Evolutionary conservation across 2,797 vertebrate genomes (phyloP).

Genomic region (Paramormyrops hopkinsi): DNA sequence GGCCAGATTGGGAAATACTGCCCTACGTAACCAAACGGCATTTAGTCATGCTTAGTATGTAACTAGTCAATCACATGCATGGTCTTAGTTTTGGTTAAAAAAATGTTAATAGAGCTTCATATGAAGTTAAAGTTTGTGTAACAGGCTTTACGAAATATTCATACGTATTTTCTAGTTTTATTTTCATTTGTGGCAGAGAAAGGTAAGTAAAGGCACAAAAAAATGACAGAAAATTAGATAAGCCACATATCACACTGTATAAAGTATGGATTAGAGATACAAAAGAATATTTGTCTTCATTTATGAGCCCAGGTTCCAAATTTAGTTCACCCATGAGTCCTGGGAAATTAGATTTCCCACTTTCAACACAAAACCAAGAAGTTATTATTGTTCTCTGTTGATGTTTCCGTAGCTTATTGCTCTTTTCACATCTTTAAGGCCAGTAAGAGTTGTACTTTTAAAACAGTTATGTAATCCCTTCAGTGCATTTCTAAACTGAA

Average conservation of each 20-base stretch:
- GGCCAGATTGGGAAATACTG: neutral
- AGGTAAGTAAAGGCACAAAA: neutral
- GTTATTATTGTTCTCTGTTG: neutral
- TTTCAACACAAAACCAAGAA: neutral
- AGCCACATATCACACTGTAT: neutral
- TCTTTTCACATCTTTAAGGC: neutral
- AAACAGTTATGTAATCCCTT: neutral
- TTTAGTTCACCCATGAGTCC: neutral
- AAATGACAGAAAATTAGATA: neutral
- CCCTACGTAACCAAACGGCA: neutral
- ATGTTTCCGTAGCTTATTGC: neutral
- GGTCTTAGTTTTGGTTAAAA: neutral
- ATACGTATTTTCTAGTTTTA: neutral
- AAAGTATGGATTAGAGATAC: neutral
- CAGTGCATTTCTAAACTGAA: neutral
- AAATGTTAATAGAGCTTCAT: neutral
- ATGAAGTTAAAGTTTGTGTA: neutral
- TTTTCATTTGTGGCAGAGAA: neutral
- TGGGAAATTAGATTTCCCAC: neutral
- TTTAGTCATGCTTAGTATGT: neutral
- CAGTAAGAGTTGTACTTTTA: neutral
- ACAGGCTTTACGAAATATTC: neutral
- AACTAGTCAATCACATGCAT: neutral
- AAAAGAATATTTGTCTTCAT: neutral
- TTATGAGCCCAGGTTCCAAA: neutral